These are phyloP conservation scores for Pogonus chalceus DNA, from an alignment of 1,140 invertebrate genomes.

Conservation along the genomic window DNA sequence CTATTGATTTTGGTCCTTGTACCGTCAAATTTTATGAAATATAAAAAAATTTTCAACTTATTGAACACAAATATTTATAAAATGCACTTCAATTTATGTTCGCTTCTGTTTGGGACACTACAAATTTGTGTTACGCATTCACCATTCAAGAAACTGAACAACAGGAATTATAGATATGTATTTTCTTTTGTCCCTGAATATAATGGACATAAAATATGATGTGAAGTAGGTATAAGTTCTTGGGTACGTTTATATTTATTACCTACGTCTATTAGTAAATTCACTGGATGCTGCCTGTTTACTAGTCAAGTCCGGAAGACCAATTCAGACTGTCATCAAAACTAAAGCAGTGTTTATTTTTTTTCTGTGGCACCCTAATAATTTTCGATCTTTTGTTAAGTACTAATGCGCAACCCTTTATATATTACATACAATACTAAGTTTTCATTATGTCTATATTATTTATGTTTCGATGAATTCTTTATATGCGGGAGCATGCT, in stretches of 20 bases:
- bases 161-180: not conserved
- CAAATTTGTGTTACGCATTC: too few relatives aligned
- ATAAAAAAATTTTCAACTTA: not conserved
- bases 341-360: not conserved
- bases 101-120: too few relatives aligned
- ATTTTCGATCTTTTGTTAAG: not conserved
- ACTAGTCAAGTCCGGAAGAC: not conserved
- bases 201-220: too few relatives aligned
- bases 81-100: not conserved
- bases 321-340: not conserved
- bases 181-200: not conserved
- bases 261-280: too few relatives aligned
- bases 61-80: not conserved
- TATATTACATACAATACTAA: not conserved
- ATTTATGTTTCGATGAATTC: conserved; percentile 15
- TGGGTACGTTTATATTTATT: too few relatives aligned
- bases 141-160: not conserved
- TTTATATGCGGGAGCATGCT: conserved; percentile 8
- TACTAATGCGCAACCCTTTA: conserved; percentile 10
- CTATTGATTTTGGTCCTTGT: not conserved
- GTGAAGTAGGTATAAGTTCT: too few relatives aligned
- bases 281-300: too few relatives aligned
- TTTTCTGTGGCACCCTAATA: not conserved
- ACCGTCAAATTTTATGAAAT: not conserved
- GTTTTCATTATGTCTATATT: conserved; percentile 15